phyloP scores from a whole-genome alignment of 2,113 vertebrate species.

The Conger conger region DNA sequence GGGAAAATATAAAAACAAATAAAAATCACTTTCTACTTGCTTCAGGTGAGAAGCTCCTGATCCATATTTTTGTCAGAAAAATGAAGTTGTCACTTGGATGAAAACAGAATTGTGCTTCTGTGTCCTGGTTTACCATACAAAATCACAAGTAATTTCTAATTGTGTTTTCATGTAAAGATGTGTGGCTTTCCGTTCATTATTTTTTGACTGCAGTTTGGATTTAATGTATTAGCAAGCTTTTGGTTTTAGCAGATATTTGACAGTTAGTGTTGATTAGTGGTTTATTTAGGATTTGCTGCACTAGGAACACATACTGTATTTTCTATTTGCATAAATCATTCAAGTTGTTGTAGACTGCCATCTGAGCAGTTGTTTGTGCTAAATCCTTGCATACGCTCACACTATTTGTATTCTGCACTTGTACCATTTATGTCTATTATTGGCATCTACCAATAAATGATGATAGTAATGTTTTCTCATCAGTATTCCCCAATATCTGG shows the following conservation, averaged over 20 bases:
- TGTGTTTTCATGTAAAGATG: slow-evolving; percentile 10
- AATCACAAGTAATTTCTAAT: slow-evolving; percentile 16
- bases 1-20: background rate
- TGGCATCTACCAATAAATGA: background rate
- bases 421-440: background rate
- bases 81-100: background rate
- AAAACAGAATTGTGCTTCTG: background rate
- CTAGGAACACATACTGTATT: background rate
- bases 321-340: background rate
- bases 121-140: background rate
- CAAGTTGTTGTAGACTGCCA: background rate
- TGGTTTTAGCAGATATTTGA: background rate
- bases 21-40: slow-evolving; percentile 5
- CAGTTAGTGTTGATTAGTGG: background rate
- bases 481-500: background rate
- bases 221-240: background rate
- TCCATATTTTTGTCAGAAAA: background rate
- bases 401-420: background rate
- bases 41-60: background rate
- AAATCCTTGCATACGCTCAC: background rate
- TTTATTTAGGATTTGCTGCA: background rate
- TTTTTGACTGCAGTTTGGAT: background rate
- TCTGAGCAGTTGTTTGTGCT: background rate
- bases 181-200: background rate
- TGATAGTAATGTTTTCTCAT: background rate